These are phyloP conservation scores for Priocnemis perturbator DNA, from an alignment of 2,888 invertebrate species.

Conservation along the genomic window DNA sequence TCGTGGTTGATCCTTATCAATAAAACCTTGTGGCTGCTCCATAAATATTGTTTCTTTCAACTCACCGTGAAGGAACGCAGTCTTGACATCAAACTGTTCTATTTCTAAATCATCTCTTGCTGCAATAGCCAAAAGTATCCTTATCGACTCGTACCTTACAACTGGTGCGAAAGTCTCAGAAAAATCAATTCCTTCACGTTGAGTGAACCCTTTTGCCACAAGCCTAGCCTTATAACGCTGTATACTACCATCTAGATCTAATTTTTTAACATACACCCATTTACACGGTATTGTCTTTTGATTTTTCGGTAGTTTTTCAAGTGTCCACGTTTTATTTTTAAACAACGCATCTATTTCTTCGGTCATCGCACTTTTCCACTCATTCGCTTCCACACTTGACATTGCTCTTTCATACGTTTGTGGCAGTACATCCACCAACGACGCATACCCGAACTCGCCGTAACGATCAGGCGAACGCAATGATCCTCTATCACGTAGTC, in stretches of 20 bases:
- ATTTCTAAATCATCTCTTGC: not conserved
- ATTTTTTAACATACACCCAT: not conserved
- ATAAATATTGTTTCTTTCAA: slow-evolving; percentile 4
- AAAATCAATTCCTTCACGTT: not conserved
- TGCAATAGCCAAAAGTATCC: too few relatives aligned
- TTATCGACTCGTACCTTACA: too few relatives aligned
- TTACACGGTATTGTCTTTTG: not conserved
- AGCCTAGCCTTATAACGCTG: slow-evolving; percentile 11
- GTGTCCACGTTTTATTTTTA: not conserved
- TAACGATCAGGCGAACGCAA: not conserved
- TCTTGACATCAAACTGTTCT: slow-evolving; percentile 3
- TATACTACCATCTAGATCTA: not conserved
- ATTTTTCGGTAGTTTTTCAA: not conserved
- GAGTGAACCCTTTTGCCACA: not conserved
- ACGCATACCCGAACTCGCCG: not conserved
- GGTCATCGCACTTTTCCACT: not conserved
- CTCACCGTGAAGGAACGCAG: slow-evolving; percentile 1
- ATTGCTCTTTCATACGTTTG: not conserved
- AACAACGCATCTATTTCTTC: not conserved
- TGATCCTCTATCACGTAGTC: not conserved
- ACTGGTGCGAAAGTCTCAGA: too few relatives aligned
- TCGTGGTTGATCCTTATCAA: too few relatives aligned
- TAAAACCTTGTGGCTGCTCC: slow-evolving; percentile 10
- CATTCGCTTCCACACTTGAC: not conserved
- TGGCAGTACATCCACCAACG: not conserved